Percentiles rank a stretch among this genome's conserved stretches.
phyloP scores from a whole-genome alignment of 2,888 invertebrate species.

The Serrognathus titanus region DNA sequence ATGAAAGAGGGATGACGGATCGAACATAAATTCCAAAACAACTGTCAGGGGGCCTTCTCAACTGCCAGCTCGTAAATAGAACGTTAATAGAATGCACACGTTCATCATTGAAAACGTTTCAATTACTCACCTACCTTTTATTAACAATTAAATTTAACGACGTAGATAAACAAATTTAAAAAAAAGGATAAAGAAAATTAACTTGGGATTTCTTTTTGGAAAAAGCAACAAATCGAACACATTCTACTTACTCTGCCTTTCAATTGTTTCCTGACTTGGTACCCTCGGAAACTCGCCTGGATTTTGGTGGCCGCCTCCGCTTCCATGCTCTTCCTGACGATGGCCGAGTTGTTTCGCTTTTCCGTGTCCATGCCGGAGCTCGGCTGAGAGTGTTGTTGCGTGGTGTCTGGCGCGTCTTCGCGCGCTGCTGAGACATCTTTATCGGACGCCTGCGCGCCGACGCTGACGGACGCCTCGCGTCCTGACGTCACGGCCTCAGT shows the following conservation, averaged over 20 bases:
- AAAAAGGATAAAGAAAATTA: neutral
- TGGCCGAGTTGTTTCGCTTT: slow-evolving; percentile 33
- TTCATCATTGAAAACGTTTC: neutral
- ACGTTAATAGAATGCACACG: too few species aligned
- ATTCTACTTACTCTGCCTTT: slow-evolving; percentile 41
- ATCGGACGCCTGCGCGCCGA: slow-evolving; percentile 38
- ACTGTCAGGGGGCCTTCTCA: too few species aligned
- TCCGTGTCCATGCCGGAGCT: slow-evolving; percentile 30
- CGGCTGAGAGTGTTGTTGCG: slow-evolving; percentile 11
- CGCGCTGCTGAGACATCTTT: slow-evolving; percentile 34
- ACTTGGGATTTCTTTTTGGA: too few species aligned
- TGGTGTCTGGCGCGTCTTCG: slow-evolving; percentile 14
- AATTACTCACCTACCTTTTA: neutral
- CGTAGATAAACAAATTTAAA: neutral
- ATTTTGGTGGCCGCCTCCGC: slow-evolving; percentile 62
- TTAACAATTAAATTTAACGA: neutral
- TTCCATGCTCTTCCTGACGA: slow-evolving; percentile 37
- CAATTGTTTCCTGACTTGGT: slow-evolving; percentile 53
- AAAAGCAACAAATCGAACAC: neutral
- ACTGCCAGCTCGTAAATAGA: too few species aligned
- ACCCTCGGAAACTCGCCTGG: slow-evolving; percentile 68
- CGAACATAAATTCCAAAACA: too few species aligned
- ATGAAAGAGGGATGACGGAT: too few species aligned
- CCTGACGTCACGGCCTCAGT: slow-evolving; percentile 43
- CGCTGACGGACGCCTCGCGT: slow-evolving; percentile 17